These are phyloP conservation scores for Pipistrellus pipistrellus DNA, from an alignment of 2,797 vertebrate species.

Conservation along the genomic window DNA sequence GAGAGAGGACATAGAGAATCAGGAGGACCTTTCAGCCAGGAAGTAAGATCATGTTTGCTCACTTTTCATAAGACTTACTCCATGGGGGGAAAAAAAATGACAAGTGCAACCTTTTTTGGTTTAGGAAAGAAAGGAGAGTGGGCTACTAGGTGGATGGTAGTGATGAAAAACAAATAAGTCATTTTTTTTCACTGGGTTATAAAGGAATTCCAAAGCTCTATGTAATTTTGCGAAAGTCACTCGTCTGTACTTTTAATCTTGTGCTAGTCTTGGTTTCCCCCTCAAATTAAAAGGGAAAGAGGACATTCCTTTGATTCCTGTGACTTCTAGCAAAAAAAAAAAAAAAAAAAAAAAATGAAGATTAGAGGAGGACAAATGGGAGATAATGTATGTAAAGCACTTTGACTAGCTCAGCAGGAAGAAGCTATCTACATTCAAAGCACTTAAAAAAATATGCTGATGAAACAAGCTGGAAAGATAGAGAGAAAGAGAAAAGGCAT, in stretches of 20 bases:
- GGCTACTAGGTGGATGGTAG: neutral
- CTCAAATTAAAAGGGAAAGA: slow-evolving; percentile 13
- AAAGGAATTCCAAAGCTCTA: neutral
- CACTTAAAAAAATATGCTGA: slow-evolving; percentile 75
- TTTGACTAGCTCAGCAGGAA: slow-evolving; percentile 75
- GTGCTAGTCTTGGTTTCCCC: neutral
- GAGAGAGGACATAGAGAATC: neutral
- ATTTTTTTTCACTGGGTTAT: neutral
- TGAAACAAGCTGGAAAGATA: slow-evolving; percentile 57
- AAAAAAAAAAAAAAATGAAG: slow-evolving; percentile 63
- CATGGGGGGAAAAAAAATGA: neutral
- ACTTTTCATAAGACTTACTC: neutral
- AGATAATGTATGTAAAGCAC: slow-evolving; percentile 75
- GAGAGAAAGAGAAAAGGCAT: slow-evolving; percentile 39
- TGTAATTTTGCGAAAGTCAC: slow-evolving; percentile 44
- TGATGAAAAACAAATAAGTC: neutral
- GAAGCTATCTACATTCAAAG: slow-evolving; percentile 63
- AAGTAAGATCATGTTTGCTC: neutral
- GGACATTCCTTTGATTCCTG: slow-evolving; percentile 55
- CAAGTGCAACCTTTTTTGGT: neutral
- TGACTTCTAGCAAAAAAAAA: slow-evolving; percentile 56
- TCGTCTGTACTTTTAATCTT: slow-evolving; percentile 6
- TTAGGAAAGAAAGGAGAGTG: neutral
- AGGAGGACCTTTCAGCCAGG: neutral
- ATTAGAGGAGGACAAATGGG: slow-evolving; percentile 72